These are phyloP conservation scores for Harpagifer antarcticus DNA, from an alignment of 2,797 vertebrate species.

Conservation along the genomic window DNA sequence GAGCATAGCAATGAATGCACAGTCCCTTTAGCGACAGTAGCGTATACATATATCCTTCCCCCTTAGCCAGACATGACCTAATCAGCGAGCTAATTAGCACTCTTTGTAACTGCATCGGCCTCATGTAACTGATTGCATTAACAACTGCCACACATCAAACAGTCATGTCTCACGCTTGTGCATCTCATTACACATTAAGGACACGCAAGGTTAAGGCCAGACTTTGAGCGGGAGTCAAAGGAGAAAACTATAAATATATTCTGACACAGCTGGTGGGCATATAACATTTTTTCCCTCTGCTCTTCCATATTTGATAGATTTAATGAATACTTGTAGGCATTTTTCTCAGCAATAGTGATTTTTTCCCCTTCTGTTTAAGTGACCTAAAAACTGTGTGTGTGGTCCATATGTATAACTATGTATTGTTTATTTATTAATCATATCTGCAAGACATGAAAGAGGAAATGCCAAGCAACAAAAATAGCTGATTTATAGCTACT, in stretches of 20 bases:
- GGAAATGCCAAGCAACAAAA: background rate
- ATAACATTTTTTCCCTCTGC: constrained; percentile 32
- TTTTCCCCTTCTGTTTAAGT: constrained; percentile 15
- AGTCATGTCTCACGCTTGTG: constrained; percentile 61
- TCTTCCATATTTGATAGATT: constrained; percentile 40
- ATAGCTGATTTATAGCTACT: background rate
- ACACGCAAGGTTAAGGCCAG: constrained; percentile 61
- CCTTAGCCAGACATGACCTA: constrained; percentile 71
- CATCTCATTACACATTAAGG: constrained; percentile 74
- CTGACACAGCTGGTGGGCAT: constrained; percentile 50
- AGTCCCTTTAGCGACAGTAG: constrained; percentile 57
- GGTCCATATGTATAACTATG: constrained; percentile 11
- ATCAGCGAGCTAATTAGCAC: constrained; percentile 77
- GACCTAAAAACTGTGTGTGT: constrained; percentile 15
- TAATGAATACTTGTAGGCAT: constrained; percentile 41
- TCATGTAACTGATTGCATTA: constrained; percentile 80
- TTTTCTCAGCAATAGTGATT: constrained; percentile 20
- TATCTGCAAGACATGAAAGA: background rate
- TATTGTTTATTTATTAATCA: background rate
- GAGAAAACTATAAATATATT: constrained; percentile 48
- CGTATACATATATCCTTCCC: constrained; percentile 60
- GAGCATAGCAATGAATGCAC: constrained; percentile 35
- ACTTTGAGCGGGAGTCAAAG: constrained; percentile 47
- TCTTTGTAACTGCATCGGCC: constrained; percentile 65
- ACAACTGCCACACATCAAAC: constrained; percentile 78